Evolutionary conservation across 2,888 invertebrate species (phyloP), one percentile per base, ranked within the genome.

Genomic region (Drosophila anomelani): DNA sequence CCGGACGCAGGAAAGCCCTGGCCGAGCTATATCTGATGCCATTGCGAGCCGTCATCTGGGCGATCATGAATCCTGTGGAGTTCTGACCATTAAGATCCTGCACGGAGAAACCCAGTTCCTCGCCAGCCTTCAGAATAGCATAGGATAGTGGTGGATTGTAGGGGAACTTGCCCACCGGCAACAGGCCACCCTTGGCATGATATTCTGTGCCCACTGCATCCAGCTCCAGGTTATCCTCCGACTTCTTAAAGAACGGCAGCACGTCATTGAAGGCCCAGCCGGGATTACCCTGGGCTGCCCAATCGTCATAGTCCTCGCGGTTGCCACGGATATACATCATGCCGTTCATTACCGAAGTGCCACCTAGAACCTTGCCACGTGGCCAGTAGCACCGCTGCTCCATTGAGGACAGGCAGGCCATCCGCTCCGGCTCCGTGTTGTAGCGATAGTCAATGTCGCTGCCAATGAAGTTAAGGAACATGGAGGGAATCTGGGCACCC

Each of bases 321-420:
- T 97, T 95, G 1, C 98, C 98, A 32, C 98, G 94, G 78, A 98
- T 96, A 92, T 98, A 98, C 95, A 97, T 98, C 98, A 98, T 98
- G 26, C 98, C 98, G 92, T 98, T 98, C 93, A 98, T 95, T 0
- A 97, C 97, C 17, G 98, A 98, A 0, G 97, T 98, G 0, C 98
- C 98, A 8, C 98, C 98, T 12, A 98, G 93, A 0, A 97, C 97
- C 94, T 97, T 97, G 88, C 97, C 97, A 84, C 97, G 94, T 0
- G 97, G 97, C 97, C 97, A 97, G 90, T 95, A 96, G 91, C 97
- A 97, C 78, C 95, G 94, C 64, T 91, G 88, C 51, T 89, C 91
- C 74, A 94, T 94, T 84, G 96, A 95, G 2, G 95, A 95, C 29
- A 97, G 94, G 82, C 97, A 97, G 0, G 97, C 96, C 15, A 93